Evolutionary conservation across 2,888 invertebrate genomes (phyloP).

Genomic region (Drosophila paramelanica): DNA sequence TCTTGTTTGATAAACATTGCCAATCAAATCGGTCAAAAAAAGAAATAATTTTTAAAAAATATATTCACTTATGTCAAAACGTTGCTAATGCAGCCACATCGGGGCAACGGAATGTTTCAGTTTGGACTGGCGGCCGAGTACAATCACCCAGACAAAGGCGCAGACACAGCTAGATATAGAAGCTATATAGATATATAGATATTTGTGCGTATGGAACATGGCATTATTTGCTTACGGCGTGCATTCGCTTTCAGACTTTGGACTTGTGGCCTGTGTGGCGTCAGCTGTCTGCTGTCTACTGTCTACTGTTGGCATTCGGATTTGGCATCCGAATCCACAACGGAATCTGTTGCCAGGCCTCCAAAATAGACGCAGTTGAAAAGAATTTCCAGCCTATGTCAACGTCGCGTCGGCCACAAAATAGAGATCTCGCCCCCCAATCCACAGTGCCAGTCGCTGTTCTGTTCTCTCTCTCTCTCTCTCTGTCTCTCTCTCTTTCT

Average conservation of each 20-base stretch:
- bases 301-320: conserved; percentile 29
- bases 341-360: conserved; percentile 43
- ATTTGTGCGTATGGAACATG: conserved; percentile 9
- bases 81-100: conserved; percentile 18
- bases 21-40: no score
- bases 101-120: conserved; percentile 14
- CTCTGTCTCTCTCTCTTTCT: background rate
- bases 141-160: conserved; percentile 38
- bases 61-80: background rate
- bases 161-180: conserved; percentile 12
- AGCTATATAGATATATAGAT: background rate
- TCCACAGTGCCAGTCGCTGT: background rate
- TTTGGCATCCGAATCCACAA: conserved; percentile 26
- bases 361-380: conserved; percentile 48
- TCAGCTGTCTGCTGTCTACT: conserved; percentile 43
- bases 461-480: background rate
- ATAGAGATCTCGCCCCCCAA: conserved; percentile 55
- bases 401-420: conserved; percentile 53
- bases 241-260: conserved; percentile 34
- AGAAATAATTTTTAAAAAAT: no score
- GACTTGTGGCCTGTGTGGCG: conserved; percentile 45
- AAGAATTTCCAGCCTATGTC: conserved; percentile 75
- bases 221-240: conserved; percentile 6
- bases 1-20: no score
- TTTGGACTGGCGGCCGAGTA: conserved; percentile 20